phyloP scores from a whole-genome alignment of 2,797 vertebrate genomes.

The Crocidura indochinensis region DNA sequence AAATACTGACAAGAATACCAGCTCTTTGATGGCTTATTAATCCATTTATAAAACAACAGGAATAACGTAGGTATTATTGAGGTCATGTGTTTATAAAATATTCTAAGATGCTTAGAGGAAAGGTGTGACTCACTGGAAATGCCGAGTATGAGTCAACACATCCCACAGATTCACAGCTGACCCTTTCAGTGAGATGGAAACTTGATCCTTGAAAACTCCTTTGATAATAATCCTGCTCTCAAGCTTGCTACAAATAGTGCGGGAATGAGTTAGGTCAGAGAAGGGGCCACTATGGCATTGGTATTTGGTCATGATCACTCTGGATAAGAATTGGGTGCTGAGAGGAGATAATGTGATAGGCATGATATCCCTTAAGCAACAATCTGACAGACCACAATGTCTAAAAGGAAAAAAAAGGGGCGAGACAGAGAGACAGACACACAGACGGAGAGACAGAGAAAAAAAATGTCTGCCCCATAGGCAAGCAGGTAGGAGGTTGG shows the following conservation, averaged over 20 bases:
- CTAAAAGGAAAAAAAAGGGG: too few relatives aligned
- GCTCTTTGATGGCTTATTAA: conserved; percentile 52
- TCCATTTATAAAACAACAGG: conserved; percentile 74
- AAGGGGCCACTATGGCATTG: too few relatives aligned
- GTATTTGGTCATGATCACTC: too few relatives aligned
- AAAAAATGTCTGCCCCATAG: too few relatives aligned
- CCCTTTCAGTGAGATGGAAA: conserved; percentile 55
- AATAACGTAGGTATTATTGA: conserved; percentile 66
- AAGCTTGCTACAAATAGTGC: not conserved
- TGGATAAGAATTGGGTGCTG: too few relatives aligned
- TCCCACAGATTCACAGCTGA: conserved; percentile 30
- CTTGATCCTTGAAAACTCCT: conserved; percentile 51
- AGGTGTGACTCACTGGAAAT: conserved; percentile 70
- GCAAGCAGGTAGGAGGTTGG: too few relatives aligned
- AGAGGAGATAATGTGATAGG: too few relatives aligned
- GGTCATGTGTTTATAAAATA: conserved; percentile 78
- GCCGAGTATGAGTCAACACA: conserved; percentile 24
- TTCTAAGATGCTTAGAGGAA: conserved; percentile 49
- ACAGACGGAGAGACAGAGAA: too few relatives aligned
- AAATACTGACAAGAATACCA: conserved; percentile 47
- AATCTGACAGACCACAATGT: too few relatives aligned
- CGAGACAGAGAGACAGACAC: too few relatives aligned
- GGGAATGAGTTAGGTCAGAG: too few relatives aligned
- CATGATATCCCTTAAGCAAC: too few relatives aligned
- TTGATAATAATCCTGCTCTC: conserved; percentile 56